These are phyloP conservation scores for Craterocephalus amniculus DNA, from an alignment of 2,797 vertebrate genomes.

Conservation along the genomic window DNA sequence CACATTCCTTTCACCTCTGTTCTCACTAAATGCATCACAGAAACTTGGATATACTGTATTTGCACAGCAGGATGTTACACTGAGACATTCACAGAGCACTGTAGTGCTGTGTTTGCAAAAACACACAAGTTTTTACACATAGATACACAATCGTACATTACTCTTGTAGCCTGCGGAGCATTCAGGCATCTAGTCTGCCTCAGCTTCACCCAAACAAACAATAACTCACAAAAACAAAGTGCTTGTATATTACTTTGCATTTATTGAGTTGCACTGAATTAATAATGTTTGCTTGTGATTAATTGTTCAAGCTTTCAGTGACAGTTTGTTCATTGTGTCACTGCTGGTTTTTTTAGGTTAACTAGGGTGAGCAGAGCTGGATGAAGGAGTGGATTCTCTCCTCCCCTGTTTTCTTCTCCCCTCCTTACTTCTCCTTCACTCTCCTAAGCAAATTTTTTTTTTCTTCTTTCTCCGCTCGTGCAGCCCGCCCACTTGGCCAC, in stretches of 20 bases:
- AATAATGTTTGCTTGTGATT: constrained; percentile 16
- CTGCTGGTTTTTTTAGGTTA: constrained; percentile 63
- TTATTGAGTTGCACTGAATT: constrained; percentile 23
- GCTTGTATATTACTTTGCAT: neutral
- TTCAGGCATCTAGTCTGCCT: constrained; percentile 70
- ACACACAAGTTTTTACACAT: neutral
- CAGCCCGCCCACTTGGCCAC: constrained; percentile 65
- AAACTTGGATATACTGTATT: neutral
- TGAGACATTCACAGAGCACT: neutral
- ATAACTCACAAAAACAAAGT: constrained; percentile 5
- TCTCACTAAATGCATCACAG: constrained; percentile 7
- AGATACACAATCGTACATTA: constrained; percentile 12
- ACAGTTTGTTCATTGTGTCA: constrained; percentile 37
- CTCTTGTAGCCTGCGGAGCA: constrained; percentile 61
- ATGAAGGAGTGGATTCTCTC: constrained; percentile 52
- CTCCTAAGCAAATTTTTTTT: constrained; percentile 47
- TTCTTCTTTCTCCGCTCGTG: constrained; percentile 26
- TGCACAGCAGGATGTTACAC: neutral
- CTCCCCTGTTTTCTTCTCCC: constrained; percentile 16
- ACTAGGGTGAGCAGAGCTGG: constrained; percentile 67
- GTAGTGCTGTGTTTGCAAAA: neutral
- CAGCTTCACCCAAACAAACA: constrained; percentile 35
- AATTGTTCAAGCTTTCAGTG: constrained; percentile 27
- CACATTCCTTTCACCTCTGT: constrained; percentile 34
- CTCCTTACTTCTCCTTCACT: constrained; percentile 23